phyloP scores from a whole-genome alignment of 1,140 invertebrate genomes.

The Hypothenemus hampei region DNA sequence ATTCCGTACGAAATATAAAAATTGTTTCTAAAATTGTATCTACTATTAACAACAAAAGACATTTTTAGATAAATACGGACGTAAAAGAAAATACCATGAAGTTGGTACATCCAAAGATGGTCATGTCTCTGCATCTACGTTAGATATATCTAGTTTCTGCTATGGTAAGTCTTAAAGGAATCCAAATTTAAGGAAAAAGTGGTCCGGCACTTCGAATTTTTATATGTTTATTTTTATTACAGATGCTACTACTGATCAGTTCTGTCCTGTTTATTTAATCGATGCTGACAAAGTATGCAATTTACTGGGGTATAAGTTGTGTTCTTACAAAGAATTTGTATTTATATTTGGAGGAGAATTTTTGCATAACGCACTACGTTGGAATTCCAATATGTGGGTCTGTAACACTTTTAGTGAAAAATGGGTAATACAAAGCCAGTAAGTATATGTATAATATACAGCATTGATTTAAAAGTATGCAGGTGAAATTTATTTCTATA shows the following conservation, averaged over 20 bases:
- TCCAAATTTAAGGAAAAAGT: neutral
- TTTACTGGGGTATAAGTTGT: conserved; percentile 32
- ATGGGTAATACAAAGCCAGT: conserved; percentile 34
- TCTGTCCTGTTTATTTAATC: conserved; percentile 20
- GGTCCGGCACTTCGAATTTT: no score
- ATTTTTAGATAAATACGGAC: no score
- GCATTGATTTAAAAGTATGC: neutral
- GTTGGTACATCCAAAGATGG: no score
- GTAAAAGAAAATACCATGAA: no score
- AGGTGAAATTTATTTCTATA: neutral
- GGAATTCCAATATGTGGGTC: conserved; percentile 37
- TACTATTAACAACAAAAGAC: neutral
- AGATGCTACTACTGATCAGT: conserved; percentile 9
- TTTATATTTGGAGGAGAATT: conserved; percentile 40
- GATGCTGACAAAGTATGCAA: conserved; percentile 25
- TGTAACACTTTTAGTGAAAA: conserved; percentile 34
- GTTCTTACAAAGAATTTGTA: conserved; percentile 37
- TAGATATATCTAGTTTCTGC: neutral
- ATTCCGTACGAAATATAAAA: neutral
- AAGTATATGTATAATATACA: neutral
- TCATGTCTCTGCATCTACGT: no score
- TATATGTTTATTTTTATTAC: neutral
- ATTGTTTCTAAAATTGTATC: neutral
- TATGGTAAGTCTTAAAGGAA: neutral
- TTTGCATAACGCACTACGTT: conserved; percentile 31